These are phyloP conservation scores for Pyxicephalus adspersus DNA, from an alignment of 2,113 vertebrate genomes.

Conservation along the genomic window DNA sequence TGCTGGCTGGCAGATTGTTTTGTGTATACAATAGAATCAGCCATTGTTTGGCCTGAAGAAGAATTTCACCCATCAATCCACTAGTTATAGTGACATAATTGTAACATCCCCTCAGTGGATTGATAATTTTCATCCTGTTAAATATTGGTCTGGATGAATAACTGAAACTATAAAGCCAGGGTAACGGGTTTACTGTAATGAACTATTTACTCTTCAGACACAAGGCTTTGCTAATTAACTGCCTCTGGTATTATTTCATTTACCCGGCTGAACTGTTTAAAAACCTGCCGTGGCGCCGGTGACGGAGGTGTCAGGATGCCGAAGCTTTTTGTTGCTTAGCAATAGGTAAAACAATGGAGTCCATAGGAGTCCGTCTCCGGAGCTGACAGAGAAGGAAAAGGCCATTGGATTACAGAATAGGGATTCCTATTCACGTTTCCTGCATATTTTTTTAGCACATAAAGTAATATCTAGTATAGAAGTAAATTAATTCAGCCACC, in stretches of 20 bases:
- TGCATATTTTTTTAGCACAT: too few species aligned
- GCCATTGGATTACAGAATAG: background rate
- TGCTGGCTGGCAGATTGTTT: too few species aligned
- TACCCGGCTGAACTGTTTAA: conserved; percentile 35
- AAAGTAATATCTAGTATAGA: too few species aligned
- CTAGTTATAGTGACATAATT: too few species aligned
- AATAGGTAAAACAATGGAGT: conserved; percentile 46
- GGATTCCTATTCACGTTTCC: background rate
- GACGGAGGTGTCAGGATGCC: background rate
- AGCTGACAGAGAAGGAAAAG: background rate
- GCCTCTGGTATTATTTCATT: background rate
- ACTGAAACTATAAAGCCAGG: too few species aligned
- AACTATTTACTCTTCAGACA: background rate
- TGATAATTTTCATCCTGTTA: too few species aligned
- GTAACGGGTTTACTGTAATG: background rate
- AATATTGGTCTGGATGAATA: too few species aligned
- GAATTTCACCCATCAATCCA: too few species aligned
- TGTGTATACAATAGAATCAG: too few species aligned
- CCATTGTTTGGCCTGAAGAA: too few species aligned
- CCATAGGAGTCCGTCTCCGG: background rate
- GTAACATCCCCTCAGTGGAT: too few species aligned
- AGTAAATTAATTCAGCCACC: too few species aligned
- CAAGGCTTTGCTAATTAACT: conserved; percentile 22
- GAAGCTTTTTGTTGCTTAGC: conserved; percentile 39
- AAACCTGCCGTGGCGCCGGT: conserved; percentile 23